Evolutionary conservation across 1,140 invertebrate genomes (phyloP), one percentile per base, ranked within the genome.

Genomic region (Drosophila varians): DNA sequence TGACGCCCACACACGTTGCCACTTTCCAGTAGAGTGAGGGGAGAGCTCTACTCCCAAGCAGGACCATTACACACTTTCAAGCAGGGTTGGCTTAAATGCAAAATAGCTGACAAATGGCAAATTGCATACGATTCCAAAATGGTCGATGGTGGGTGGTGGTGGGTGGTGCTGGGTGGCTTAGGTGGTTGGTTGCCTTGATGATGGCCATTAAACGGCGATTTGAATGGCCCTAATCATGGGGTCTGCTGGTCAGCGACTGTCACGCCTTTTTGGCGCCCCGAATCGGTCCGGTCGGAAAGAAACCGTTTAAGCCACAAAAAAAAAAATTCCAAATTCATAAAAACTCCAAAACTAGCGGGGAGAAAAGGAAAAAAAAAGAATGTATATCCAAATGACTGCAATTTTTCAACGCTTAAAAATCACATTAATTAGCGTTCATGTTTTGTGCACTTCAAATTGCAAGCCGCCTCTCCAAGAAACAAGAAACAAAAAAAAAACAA

Each of bases 1-100:
- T 45, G 57, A 80, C 80, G 80, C 80, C 80, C 80, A 84, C 80
- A 84, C 80, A 84, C 80, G 80, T 69, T 79, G 79, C 43, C 64
- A 70, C 23, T 51, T 47, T 9, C 4, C 23, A 18, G 19, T 14
- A 31, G 14, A 8, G 18, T n/a, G 16, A 14, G 19, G 6, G 18
- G 7, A 26, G 12, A 25, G n/a, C 1, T 11, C 18, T 43, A n/a
- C n/a, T n/a, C n/a, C n/a, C n/a, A n/a, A 2, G 21, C 2, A 4
- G 21, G 4, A 7, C 7, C 19, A 12, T 4, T 7, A 7, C 6
- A 8, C 18, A 19, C n/a, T 38, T 14, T 5, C 12, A 19, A 11
- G 31, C 14, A 48, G 69, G 38, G 57, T 73, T 43, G 52, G 34
- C 56, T 71, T 4, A 21, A 74, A 73, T 74, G 69, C 69, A 74